Evolutionary conservation across 1,140 invertebrate genomes (phyloP).

Genomic region (Platyscapa corneri): DNA sequence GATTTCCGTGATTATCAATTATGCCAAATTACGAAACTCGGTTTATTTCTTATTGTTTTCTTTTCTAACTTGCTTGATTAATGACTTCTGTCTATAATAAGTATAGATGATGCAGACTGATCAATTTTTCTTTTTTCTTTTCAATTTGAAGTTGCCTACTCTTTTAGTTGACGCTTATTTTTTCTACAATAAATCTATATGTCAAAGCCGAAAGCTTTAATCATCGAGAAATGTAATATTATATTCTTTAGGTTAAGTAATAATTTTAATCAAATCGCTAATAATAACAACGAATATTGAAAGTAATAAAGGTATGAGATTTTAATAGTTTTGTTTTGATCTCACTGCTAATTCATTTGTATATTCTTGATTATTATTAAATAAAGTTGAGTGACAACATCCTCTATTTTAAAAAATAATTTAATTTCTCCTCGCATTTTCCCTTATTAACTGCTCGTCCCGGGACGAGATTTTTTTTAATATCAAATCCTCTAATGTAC

Average conservation of each 20-base stretch:
- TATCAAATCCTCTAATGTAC: no score
- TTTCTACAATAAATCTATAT: no score
- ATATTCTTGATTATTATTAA: not conserved
- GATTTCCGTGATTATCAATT: slow-evolving; percentile 52
- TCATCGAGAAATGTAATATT: no score
- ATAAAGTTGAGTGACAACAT: not conserved
- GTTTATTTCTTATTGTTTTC: not conserved
- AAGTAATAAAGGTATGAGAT: no score
- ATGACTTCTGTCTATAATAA: not conserved
- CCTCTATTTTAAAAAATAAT: not conserved
- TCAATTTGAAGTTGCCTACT: not conserved
- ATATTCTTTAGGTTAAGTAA: no score
- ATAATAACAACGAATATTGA: no score
- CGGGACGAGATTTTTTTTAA: not conserved
- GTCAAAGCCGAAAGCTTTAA: no score
- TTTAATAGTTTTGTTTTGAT: no score
- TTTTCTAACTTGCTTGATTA: not conserved
- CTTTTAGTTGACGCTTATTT: not conserved
- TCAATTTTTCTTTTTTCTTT: not conserved
- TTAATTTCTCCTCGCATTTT: no score
- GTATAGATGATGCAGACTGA: not conserved
- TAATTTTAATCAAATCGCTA: no score
- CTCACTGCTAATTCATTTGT: no score
- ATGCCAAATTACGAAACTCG: slow-evolving; percentile 18
- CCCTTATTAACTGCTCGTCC: not conserved